Evolutionary conservation across 2,113 vertebrate genomes (phyloP).

Genomic region (Calonectris borealis): DNA sequence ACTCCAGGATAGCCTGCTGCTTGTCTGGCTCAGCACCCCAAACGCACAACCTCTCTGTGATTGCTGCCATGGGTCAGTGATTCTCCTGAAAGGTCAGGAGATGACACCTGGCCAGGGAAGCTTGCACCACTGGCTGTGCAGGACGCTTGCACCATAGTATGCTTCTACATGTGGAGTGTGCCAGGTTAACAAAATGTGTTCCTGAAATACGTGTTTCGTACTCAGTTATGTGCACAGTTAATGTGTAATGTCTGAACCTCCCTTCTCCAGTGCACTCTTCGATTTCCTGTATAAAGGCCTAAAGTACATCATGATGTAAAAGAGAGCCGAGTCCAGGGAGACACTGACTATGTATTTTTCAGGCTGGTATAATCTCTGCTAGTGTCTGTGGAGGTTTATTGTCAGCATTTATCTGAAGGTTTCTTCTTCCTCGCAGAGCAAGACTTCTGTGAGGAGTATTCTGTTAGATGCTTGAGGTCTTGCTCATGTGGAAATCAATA

Average conservation of each 20-base stretch:
- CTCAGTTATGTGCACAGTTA: not conserved
- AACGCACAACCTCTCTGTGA: not conserved
- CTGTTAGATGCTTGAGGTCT: not conserved
- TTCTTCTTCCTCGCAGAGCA: not conserved
- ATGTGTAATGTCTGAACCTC: not conserved
- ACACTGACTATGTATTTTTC: not conserved
- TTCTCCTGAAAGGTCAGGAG: not conserved
- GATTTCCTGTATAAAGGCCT: not conserved
- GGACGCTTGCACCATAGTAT: not conserved
- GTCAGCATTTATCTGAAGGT: not conserved
- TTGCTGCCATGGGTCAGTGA: not conserved
- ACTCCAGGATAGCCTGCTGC: not conserved
- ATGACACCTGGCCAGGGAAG: not conserved
- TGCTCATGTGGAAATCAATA: not conserved
- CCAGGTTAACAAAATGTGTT: not conserved
- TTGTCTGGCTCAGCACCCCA: not conserved
- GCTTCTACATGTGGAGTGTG: not conserved
- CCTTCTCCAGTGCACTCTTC: not conserved
- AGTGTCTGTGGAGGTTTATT: not conserved
- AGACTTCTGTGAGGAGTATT: not conserved
- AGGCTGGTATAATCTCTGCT: not conserved
- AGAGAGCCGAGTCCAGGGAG: not conserved
- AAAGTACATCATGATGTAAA: not conserved
- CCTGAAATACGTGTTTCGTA: not conserved
- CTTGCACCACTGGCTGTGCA: not conserved